phyloP scores from a whole-genome alignment of 2,113 vertebrate genomes.

The Crotalus helleri region DNA sequence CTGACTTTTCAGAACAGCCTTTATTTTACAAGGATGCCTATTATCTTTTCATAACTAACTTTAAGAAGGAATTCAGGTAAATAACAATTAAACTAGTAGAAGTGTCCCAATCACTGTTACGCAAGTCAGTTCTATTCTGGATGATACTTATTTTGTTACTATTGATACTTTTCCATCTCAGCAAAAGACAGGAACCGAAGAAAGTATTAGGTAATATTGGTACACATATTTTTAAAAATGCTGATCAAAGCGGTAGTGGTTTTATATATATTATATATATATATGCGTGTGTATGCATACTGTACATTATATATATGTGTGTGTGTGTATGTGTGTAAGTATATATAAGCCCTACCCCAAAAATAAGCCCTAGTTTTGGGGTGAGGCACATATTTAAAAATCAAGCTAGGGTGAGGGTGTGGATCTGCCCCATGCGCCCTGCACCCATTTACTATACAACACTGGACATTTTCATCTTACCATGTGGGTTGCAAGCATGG shows the following conservation, averaged over 20 bases:
- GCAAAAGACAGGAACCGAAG: neutral
- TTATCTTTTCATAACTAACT: neutral
- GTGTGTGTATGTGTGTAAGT: too few species aligned
- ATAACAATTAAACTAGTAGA: constrained; percentile 41
- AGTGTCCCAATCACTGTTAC: neutral
- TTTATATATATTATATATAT: neutral
- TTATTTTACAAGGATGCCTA: neutral
- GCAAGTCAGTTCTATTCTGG: neutral
- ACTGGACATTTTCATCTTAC: neutral
- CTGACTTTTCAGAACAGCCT: neutral
- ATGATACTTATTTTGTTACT: neutral
- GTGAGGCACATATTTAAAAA: too few species aligned
- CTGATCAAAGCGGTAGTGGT: neutral
- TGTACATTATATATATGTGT: too few species aligned
- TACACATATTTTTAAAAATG: neutral
- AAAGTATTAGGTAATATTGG: neutral
- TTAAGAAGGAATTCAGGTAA: constrained; percentile 21
- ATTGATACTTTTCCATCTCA: neutral
- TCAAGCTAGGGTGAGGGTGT: too few species aligned
- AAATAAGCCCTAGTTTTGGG: too few species aligned
- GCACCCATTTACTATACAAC: neutral
- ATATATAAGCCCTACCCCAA: too few species aligned
- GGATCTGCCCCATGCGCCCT: too few species aligned
- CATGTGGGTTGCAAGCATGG: neutral
- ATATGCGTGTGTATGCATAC: too few species aligned